These are phyloP conservation scores for Lepidiolamprologus cunningtoni DNA, from an alignment of 2,113 vertebrate species.

Conservation along the genomic window DNA sequence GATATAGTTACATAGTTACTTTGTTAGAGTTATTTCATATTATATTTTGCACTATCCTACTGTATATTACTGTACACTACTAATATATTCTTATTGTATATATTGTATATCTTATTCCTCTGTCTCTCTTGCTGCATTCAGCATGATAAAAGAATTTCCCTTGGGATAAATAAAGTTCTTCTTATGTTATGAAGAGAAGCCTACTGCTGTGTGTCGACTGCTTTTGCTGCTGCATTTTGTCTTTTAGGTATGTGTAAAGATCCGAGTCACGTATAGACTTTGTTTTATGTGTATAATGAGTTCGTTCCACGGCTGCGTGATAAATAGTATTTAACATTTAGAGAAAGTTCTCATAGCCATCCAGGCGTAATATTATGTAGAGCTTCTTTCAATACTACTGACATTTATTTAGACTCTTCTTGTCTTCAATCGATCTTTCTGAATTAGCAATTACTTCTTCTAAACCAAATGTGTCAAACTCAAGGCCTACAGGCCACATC, in stretches of 20 bases:
- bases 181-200: not conserved
- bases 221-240: not conserved
- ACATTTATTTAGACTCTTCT: not conserved
- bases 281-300: not conserved
- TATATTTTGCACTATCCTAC: not conserved
- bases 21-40: not conserved
- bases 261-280: not conserved
- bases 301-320: not conserved
- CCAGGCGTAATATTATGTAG: not conserved
- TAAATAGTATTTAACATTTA: not conserved
- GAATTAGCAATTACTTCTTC: not conserved
- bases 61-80: not conserved
- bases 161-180: not conserved
- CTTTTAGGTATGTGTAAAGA: not conserved
- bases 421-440: not conserved
- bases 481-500: not conserved
- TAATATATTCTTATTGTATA: not conserved
- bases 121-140: not conserved
- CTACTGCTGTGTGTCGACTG: not conserved
- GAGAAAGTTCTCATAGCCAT: not conserved
- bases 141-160: not conserved
- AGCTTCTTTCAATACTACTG: not conserved
- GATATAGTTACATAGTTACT: not conserved
- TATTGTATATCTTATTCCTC: not conserved
- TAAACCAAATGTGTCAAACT: not conserved